Evolutionary conservation across 1,140 invertebrate genomes (phyloP).

Genomic region (Pogonomyrmex barbatus): DNA sequence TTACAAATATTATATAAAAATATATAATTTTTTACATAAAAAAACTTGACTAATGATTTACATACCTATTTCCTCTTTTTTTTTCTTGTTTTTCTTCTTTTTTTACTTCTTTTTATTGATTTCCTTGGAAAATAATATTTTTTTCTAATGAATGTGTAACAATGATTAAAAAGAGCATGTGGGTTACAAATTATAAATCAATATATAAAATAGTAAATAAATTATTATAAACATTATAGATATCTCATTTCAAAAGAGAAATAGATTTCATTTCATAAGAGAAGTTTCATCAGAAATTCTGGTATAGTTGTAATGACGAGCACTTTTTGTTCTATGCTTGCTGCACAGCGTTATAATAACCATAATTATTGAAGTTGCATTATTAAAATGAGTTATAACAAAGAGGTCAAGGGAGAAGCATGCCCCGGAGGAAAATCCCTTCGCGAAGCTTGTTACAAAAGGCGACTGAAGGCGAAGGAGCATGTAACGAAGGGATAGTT

Average conservation of each 20-base stretch:
- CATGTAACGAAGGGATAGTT: constrained; percentile 17
- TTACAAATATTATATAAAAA: not conserved
- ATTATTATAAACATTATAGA: not conserved
- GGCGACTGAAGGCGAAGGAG: constrained; percentile 21
- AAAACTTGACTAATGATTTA: not conserved
- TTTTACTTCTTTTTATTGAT: not conserved
- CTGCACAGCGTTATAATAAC: constrained; percentile 36
- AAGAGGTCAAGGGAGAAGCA: constrained; percentile 71
- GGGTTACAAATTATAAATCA: constrained; percentile 17
- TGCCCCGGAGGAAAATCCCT: constrained; percentile 53
- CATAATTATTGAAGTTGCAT: constrained; percentile 54
- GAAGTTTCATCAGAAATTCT: constrained; percentile 6
- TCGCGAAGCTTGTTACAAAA: constrained; percentile 43
- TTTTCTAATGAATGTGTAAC: not conserved
- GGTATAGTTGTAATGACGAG: constrained; percentile 14
- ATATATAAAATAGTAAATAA: not conserved
- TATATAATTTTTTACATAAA: not conserved
- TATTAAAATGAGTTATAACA: constrained; percentile 60
- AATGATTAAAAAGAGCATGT: not conserved
- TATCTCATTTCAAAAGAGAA: not conserved
- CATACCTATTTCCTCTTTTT: not conserved
- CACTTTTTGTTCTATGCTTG: constrained; percentile 7
- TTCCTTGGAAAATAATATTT: not conserved
- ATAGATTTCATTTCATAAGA: constrained; percentile 5
- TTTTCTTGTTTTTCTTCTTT: not conserved